Conservation (phyloP, 2,797 vertebrate species). For the Sternarchorhynchus goeldii region DNA sequence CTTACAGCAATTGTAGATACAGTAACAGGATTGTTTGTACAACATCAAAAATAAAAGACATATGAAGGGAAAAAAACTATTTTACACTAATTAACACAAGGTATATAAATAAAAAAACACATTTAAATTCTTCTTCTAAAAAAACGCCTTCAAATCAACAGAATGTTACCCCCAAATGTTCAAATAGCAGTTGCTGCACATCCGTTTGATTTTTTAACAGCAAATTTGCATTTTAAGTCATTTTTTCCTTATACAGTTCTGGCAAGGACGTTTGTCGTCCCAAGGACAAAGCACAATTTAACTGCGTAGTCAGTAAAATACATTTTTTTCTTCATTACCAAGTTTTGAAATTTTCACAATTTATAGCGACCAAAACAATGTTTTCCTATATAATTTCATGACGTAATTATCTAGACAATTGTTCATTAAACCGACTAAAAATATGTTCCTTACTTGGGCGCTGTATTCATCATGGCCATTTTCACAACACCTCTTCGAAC, state of each 20-base stretch:
- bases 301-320: slow-evolving; percentile 76
- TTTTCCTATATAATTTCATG: slow-evolving; percentile 3
- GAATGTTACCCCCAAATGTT: slow-evolving; percentile 19
- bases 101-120: slow-evolving; percentile 47
- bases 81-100: slow-evolving; percentile 32
- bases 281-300: slow-evolving; percentile 86
- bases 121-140: slow-evolving; percentile 16
- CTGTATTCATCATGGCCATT: slow-evolving; percentile 80
- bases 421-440: slow-evolving; percentile 34
- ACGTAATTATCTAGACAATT: background rate
- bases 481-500: slow-evolving; percentile 74
- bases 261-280: slow-evolving; percentile 77
- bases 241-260: slow-evolving; percentile 57
- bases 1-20: slow-evolving; percentile 54
- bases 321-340: slow-evolving; percentile 1
- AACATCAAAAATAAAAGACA: slow-evolving; percentile 63
- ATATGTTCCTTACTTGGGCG: slow-evolving; percentile 61
- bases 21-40: slow-evolving; percentile 36
- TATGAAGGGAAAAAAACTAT: slow-evolving; percentile 21
- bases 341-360: slow-evolving; percentile 23
- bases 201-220: slow-evolving; percentile 28
- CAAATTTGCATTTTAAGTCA: slow-evolving; percentile 3
- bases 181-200: background rate
- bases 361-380: background rate
- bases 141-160: slow-evolving; percentile 28